A percentile compares a stretch with the other conserved stretches of the same genome.
Conservation (phyloP, 1,140 invertebrate genomes). For the Anastrepha obliqua region DNA sequence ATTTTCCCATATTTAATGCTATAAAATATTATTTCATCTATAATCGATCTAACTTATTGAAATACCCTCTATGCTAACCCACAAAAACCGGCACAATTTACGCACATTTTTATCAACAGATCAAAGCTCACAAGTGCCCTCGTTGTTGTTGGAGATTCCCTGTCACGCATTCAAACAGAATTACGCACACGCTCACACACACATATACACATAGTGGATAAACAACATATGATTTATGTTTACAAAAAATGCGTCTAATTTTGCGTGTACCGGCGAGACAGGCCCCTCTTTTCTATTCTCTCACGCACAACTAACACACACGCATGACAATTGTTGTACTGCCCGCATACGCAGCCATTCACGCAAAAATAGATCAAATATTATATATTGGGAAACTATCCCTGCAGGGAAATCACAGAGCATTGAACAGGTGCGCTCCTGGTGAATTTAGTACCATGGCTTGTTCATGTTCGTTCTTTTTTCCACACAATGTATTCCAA, state of each 20-base stretch:
- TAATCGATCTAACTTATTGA: no score
- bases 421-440: no score
- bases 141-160: neutral
- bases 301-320: neutral
- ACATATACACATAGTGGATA: neutral
- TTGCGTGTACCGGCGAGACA: neutral
- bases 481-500: no score
- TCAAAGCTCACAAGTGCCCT: neutral
- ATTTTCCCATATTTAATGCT: no score
- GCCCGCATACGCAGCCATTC: neutral
- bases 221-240: neutral
- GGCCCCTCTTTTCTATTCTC: neutral
- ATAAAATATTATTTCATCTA: no score
- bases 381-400: no score
- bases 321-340: neutral
- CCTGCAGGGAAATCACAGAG: no score
- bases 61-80: no score
- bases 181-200: neutral
- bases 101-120: neutral
- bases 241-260: neutral
- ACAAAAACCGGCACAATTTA: neutral
- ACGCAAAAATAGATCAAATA: no score
- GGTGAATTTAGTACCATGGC: no score
- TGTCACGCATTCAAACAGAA: constrained; percentile 2
- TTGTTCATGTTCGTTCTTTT: no score